These are phyloP conservation scores for Haemorhous mexicanus DNA, from an alignment of 2,113 vertebrate genomes.

Conservation along the genomic window DNA sequence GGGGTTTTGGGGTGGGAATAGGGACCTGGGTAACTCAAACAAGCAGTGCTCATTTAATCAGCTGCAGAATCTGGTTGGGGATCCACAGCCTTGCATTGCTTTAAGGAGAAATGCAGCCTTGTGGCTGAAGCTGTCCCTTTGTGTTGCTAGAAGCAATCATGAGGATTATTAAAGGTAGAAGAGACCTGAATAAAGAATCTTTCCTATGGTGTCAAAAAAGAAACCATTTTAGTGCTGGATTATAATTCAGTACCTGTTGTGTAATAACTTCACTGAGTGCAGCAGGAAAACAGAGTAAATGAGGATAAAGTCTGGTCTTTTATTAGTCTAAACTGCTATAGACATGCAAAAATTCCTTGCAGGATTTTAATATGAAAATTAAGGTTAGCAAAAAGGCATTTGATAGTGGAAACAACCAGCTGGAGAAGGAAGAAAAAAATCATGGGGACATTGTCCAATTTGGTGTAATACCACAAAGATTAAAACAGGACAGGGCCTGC, in stretches of 20 bases:
- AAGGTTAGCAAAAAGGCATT: background rate
- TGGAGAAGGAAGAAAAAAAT: background rate
- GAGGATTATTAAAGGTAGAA: background rate
- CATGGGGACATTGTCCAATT: rapidly evolving
- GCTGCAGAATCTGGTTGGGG: background rate
- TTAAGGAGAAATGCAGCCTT: background rate
- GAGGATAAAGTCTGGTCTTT: background rate
- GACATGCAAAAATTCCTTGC: background rate
- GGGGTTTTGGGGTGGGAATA: background rate
- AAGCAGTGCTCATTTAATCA: background rate
- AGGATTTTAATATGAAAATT: background rate
- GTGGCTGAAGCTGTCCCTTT: background rate
- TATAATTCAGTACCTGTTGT: background rate
- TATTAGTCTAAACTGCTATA: background rate
- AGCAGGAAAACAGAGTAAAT: background rate
- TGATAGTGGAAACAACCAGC: background rate
- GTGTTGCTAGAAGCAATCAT: background rate
- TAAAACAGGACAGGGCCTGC: background rate
- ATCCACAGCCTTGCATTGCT: background rate
- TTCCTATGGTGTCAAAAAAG: background rate
- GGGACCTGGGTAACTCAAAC: background rate
- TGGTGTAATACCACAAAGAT: background rate
- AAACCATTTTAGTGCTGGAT: background rate
- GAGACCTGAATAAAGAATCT: background rate
- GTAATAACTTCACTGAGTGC: background rate